Base-by-base conservation (phyloP, 2,888 invertebrate species). In the Laspeyria flexula region DNA sequence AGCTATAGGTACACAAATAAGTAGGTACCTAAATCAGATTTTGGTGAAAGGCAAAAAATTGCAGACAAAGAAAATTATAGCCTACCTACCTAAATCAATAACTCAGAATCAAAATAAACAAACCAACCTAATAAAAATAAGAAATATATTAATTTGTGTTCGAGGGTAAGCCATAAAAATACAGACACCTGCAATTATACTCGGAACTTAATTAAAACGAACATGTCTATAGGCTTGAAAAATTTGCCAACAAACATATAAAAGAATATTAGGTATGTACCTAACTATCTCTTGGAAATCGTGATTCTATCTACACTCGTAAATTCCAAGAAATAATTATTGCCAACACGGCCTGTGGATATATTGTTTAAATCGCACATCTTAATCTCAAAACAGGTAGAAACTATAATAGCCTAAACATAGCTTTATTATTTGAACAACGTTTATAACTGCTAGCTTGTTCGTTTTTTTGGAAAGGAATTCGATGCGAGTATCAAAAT, bases 351-450 rank as follows among this genome's bases (percentile, higher is more conserved):
- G 27, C 21, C 3, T 6, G 25, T 4, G 5, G 1, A 4, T 39
- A 64, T 45, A 38, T 39, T 52, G 34, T 52, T 31, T 12, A 61
- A 55, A 59, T 51, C 39, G 3, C 29, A 61, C 52, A 53, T 45
- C 67, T 64, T 45, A 65, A 72, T 70, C 54, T 55, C 47, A 34
- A 49, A 56, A 34, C 54, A 64, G 68, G 65, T 67, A 64, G 38
- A 37, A 38, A 16, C 12, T 4, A 27, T 7, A 37, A 10, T n/a
- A 7, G 15, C 7, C 0, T 2, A 38, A 34, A 34, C 31, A 25
- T 55, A 53, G 30, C 23, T 58, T 47, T 56, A 44, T 58, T 60
- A 63, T 58, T 60, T 43, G 11, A 43, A 53, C 47, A 50, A 68
- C 38, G 33, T 38, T 53, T 27, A 33, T 41, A 53, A 62, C 60